Evolutionary conservation across 2,888 invertebrate genomes (phyloP), one percentile per base, ranked within the genome.

Genomic region (Linnaemya tessellans): DNA sequence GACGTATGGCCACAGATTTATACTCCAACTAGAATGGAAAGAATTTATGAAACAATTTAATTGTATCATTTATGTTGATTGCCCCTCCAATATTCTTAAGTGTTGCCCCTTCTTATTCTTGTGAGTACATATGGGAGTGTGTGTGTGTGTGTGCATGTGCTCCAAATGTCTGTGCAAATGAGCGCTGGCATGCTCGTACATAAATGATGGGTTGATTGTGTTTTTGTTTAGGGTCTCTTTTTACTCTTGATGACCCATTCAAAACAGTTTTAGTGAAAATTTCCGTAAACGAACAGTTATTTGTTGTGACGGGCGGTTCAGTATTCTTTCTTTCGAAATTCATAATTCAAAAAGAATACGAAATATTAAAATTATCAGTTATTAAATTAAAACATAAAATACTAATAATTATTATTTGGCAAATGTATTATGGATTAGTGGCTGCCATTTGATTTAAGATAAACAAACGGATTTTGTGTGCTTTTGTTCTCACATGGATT

Each of bases 1-100:
- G n/a, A n/a, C n/a, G n/a, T n/a, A n/a, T n/a, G 15, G 43, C 10
- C 5, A 9, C 5, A 11, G 9, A 46, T 2, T 9, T 18, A 13
- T 43, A 38, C 22, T 30, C 3, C 46, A 58, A 49, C 67, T 54
- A 71, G n/a, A 68, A 74, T 41, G 60, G 51, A 41, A 67, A 41
- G 67, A 41, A 74, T 68, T 74, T 74, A 67, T 80, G 60, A 67
- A 80, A 67, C 67, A 74, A 74, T 74, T 74, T 58, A 73, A 65
- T 35, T 73, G 58, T 78, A 60, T 51, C 60, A 60, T 60, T 60
- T 60, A 49, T 73, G 73, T 35, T 49, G 56, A 22, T 46, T 54
- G 13, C 18, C 56, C 65, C 18, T 46, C 65, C 41, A 9, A 41
- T 20, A 73, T 62, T 51, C 64, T 64, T 35, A 22, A 18, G 20